Base-by-base conservation (phyloP, 2,113 vertebrate genomes). In the Urocitellus parryii region DNA sequence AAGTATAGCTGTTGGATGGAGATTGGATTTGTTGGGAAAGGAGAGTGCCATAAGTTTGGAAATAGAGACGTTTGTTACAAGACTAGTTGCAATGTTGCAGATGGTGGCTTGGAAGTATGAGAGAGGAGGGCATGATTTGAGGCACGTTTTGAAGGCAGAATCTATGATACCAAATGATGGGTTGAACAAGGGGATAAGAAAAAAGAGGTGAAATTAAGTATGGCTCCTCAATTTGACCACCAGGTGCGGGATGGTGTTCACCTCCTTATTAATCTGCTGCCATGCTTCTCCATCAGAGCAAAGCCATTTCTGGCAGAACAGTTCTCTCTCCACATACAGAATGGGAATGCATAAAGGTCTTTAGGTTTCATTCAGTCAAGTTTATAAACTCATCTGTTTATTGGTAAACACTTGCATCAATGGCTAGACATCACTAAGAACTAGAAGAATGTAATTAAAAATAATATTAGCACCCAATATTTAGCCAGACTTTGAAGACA, bases 371-470 rank as follows among this genome's bases (percentile, higher is more conserved):
- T 87, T 87, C 3, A 25, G 9, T 76, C 4, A 24, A 8, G 32
- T 58, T 88, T 8, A 22, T 17, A 45, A 58, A 88, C 48, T 82
- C 18, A 20, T 92, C 32, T 83, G 24, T 39, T 89, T 8, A n/a
- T 92, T 73, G 88, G 53, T 73, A 89, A 81, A n/a, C 29, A 34
- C 22, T 56, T 37, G 1, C 25, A 29, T 65, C 74, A 29, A 8
- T 82, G 56, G 39, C 45, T 82, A 56, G 65, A 42, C 5, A 65
- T 94, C 10, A 32, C 12, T 90, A 39, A 39, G 61, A 63, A 53
- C n/a, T n/a, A 25, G 87, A 37, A 87, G 73, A 88, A 51, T 70
- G 77, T 51, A 67, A 53, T 65, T 61, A 34, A 92, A 88, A 89
- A 34, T 27, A 3, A 22, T 24, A 11, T 32, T 37, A 83, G 10